phyloP scores from a whole-genome alignment of 2,113 vertebrate genomes.

The Corynorhinus townsendii region DNA sequence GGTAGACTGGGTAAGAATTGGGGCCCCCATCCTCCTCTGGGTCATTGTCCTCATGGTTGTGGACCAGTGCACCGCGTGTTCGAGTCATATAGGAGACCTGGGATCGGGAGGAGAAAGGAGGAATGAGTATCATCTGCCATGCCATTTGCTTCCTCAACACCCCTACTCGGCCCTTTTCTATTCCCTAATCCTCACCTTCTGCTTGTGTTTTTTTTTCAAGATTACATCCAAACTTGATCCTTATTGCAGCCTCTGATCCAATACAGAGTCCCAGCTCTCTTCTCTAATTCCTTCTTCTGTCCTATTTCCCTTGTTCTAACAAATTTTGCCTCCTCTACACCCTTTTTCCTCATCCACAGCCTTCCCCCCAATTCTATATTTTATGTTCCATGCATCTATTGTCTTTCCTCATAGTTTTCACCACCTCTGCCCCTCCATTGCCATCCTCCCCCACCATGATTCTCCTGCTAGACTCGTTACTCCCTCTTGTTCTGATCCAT shows the following conservation, averaged over 20 bases:
- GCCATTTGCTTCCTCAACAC: neutral
- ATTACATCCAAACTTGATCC: neutral
- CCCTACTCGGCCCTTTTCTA: neutral
- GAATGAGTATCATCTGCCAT: neutral
- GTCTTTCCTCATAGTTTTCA: neutral
- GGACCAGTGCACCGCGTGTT: neutral
- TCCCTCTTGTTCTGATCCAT: neutral
- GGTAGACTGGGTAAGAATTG: slow-evolving; percentile 67
- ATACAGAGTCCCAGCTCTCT: neutral
- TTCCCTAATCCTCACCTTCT: neutral
- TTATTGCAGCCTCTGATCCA: neutral
- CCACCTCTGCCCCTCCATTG: neutral
- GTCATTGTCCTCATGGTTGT: neutral
- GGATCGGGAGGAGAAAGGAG: neutral
- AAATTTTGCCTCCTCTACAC: neutral
- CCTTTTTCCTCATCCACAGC: neutral
- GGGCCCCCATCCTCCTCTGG: neutral
- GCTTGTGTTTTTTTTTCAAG: neutral
- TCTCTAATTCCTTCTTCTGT: neutral
- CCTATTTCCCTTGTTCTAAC: neutral
- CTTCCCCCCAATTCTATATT: neutral
- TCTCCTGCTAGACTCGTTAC: neutral
- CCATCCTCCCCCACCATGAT: neutral
- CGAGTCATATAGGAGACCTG: neutral
- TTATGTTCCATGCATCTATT: neutral